Evolutionary conservation across 2,113 vertebrate species (phyloP).

Genomic region (Callorhinus ursinus): DNA sequence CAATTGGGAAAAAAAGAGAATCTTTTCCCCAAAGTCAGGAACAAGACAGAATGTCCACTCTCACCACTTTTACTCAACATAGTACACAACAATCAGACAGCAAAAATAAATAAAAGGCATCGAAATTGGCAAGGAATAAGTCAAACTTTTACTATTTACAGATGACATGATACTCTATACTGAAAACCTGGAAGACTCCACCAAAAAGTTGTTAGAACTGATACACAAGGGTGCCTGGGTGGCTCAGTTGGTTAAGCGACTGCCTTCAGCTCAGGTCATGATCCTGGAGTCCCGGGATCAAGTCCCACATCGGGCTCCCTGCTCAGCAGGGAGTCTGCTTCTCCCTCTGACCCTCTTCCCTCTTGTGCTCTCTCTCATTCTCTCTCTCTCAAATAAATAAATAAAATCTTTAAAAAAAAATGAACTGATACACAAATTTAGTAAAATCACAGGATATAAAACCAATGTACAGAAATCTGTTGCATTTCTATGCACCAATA

Average conservation of each 20-base stretch:
- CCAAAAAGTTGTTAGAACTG: neutral
- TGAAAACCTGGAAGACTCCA: neutral
- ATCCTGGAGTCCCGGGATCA: too few relatives aligned
- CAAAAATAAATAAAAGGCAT: neutral
- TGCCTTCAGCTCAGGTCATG: too few relatives aligned
- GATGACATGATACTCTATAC: neutral
- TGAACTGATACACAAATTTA: neutral
- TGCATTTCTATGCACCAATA: neutral
- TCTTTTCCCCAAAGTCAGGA: neutral
- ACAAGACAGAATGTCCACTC: neutral
- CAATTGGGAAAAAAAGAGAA: neutral
- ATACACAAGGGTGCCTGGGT: neutral
- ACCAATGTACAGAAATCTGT: neutral
- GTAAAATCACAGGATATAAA: neutral
- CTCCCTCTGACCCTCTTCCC: too few relatives aligned
- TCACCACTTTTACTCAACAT: neutral
- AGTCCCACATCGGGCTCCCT: too few relatives aligned
- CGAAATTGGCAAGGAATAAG: neutral
- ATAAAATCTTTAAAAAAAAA: too few relatives aligned
- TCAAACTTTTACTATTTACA: neutral
- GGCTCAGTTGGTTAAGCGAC: too few relatives aligned
- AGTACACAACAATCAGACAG: neutral
- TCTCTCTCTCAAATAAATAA: too few relatives aligned
- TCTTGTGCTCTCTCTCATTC: too few relatives aligned
- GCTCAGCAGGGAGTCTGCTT: too few relatives aligned